Percentiles rank a stretch among this genome's conserved stretches.
Evolutionary conservation across 2,888 invertebrate species (phyloP).

Genomic region (Drosophila limbata): DNA sequence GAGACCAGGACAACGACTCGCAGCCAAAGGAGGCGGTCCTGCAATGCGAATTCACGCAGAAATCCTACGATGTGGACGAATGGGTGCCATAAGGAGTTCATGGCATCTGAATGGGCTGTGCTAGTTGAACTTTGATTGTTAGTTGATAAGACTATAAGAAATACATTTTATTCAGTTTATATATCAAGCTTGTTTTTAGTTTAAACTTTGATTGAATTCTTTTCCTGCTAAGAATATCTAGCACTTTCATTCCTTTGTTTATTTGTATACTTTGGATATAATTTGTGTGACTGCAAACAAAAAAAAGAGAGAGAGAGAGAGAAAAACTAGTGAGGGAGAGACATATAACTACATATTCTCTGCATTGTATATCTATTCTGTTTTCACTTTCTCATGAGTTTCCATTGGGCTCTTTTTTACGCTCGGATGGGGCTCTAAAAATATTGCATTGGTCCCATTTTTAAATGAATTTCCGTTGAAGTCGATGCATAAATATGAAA

Average conservation of each 20-base stretch:
- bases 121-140: constrained; percentile 55
- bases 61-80: constrained; percentile 65
- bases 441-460: constrained; percentile 13
- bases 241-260: not conserved
- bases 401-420: constrained; percentile 1
- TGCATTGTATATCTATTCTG: not conserved
- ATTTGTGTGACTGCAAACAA: not conserved
- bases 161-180: constrained; percentile 39
- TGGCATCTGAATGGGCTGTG: constrained; percentile 52
- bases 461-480: too few relatives aligned
- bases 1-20: not conserved
- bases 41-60: constrained; percentile 66
- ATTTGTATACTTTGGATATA: too few relatives aligned
- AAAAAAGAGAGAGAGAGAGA: not conserved
- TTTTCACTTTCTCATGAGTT: not conserved
- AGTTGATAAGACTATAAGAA: constrained; percentile 40
- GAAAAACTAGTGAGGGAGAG: not conserved
- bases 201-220: too few relatives aligned
- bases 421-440: not conserved
- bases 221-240: not conserved
- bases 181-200: not conserved
- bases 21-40: constrained; percentile 45
- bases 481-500: too few relatives aligned
- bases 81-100: constrained; percentile 59
- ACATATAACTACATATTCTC: too few relatives aligned